phyloP scores from a whole-genome alignment of 2,113 vertebrate species.

The Ranitomeya imitator region DNA sequence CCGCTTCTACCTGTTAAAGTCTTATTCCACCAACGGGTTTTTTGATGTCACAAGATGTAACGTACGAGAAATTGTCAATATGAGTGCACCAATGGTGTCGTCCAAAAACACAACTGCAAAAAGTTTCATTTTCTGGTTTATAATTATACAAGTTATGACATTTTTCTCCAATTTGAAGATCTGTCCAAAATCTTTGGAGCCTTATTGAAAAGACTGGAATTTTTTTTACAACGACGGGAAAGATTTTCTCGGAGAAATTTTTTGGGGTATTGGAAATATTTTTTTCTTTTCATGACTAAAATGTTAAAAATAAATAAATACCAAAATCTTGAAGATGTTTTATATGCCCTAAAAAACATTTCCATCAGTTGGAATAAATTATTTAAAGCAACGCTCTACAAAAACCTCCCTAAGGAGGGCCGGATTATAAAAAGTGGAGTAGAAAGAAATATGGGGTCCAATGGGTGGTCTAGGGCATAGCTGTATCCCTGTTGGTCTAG shows the following conservation, averaged over 20 bases:
- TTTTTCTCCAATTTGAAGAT: background rate
- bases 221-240: background rate
- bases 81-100: background rate
- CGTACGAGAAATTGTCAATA: background rate
- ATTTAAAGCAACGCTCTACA: no score
- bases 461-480: no score
- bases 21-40: background rate
- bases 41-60: background rate
- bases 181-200: background rate
- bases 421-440: no score
- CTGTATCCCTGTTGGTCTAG: no score
- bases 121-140: background rate
- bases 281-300: background rate
- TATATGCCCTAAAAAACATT: no score
- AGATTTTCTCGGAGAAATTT: background rate
- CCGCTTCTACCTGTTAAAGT: background rate
- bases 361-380: no score
- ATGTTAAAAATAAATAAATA: no score
- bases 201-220: no score
- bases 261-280: background rate
- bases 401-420: no score
- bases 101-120: background rate
- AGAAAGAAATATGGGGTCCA: no score
- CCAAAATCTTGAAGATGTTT: no score
- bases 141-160: background rate